Base-by-base conservation (phyloP, 1,140 invertebrate genomes). In the Bombus polaris region DNA sequence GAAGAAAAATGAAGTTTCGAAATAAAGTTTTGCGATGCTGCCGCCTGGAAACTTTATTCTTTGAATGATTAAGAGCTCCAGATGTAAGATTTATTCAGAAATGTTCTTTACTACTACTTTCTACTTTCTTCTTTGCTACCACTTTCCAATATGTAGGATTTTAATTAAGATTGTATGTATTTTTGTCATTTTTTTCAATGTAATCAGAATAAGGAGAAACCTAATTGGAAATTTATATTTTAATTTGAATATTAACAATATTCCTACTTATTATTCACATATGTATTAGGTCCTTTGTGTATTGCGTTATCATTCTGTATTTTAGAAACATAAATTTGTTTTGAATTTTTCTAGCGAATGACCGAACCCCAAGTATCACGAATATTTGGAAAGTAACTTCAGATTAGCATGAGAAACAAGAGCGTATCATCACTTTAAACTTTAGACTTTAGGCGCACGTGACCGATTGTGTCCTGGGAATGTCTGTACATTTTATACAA, bases 1-100 rank as follows among this genome's bases (percentile, higher is more conserved):
- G 44, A 57, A 76, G 74, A 35, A 76, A 76, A 59, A 76, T 44
- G 70, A 71, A 72, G 25, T 39, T 39, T 71, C 68, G 37, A 47
- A 47, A 47, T 47, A 15, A 47, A 47, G 44, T 47, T 47, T 6
- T 35, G 18, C 35, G 8, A 9, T 25, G 66, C 9, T 37, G 37
- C 15, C 9, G 10, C 32, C 18, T 15, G 68, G 22, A 42, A 71
- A 73, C 28, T 47, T 74, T 47, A 5, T 44, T 32, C 70, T 25
- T 42, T 8, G 70, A 72, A 42, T 12, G 5, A 42, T 39, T 39
- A 39, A 12, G 8, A 28, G 25, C 25, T 42, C 1, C 25, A 8
- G 28, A 10, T 42, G 9, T 39, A 53, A 66, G 62, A 66, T 32
- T 32, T 32, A 32, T 2, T n/a, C n/a, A 32, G 28, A 32, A 32